Evolutionary conservation across 2,797 vertebrate species (phyloP).

Genomic region (Gallinago solitaria): DNA sequence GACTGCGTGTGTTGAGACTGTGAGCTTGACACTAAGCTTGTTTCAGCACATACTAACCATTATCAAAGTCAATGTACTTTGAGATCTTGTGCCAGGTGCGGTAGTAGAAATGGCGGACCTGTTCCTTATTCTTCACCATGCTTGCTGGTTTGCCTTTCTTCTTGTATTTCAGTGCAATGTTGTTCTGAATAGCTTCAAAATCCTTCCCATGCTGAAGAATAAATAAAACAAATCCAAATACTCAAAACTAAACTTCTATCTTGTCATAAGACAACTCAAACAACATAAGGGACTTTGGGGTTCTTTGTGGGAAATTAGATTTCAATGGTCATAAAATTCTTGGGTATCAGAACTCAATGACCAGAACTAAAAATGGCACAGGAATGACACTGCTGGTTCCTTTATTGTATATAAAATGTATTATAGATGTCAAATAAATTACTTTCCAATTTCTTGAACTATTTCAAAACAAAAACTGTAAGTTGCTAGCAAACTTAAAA

Average conservation of each 20-base stretch:
- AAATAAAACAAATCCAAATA: not conserved
- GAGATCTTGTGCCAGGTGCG: conserved; percentile 99
- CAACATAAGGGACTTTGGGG: not conserved
- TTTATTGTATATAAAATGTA: not conserved
- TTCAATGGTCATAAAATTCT: not conserved
- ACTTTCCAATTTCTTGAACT: not conserved
- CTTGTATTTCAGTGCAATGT: conserved; percentile 97
- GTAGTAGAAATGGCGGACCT: conserved; percentile 99
- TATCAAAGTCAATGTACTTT: conserved; percentile 98
- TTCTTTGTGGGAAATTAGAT: not conserved
- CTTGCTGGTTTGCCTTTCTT: conserved; percentile 97
- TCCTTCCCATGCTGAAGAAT: conserved; percentile 90
- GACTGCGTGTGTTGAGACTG: not conserved
- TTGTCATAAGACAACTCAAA: not conserved
- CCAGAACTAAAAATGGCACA: not conserved
- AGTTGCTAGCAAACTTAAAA: not conserved
- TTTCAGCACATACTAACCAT: conserved; percentile 79
- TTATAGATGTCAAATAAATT: not conserved
- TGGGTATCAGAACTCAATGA: not conserved
- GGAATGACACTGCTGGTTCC: not conserved
- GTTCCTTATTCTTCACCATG: conserved; percentile 99
- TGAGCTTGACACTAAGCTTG: not conserved
- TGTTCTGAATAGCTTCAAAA: conserved; percentile 99
- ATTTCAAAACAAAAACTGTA: not conserved
- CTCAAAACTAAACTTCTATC: not conserved